Evolutionary conservation across 2,113 vertebrate genomes (phyloP).

Genomic region (Halichoerus grypus): DNA sequence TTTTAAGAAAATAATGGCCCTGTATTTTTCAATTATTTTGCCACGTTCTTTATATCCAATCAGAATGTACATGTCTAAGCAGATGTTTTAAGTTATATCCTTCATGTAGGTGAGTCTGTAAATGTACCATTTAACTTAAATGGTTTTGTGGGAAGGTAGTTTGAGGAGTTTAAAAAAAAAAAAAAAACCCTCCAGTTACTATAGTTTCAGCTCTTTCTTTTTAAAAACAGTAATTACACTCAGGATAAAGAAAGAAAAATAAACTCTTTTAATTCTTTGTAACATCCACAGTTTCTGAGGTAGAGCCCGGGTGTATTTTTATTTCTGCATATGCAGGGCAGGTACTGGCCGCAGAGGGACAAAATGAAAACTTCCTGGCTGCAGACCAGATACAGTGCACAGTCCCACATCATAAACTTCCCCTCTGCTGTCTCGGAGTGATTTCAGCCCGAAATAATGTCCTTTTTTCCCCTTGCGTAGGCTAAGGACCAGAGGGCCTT

Average conservation of each 20-base stretch:
- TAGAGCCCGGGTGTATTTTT: constrained; percentile 65
- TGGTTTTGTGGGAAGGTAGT: constrained; percentile 85
- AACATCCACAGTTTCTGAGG: constrained; percentile 55
- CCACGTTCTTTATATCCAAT: constrained; percentile 57
- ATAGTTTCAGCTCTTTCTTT: constrained; percentile 80
- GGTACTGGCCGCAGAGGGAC: constrained; percentile 58
- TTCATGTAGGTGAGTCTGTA: constrained; percentile 83
- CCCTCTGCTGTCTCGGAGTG: constrained; percentile 59
- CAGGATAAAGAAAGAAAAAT: constrained; percentile 74
- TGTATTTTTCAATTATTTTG: constrained; percentile 63
- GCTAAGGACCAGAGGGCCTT: constrained; percentile 70
- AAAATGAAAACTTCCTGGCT: constrained; percentile 75
- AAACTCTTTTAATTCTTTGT: constrained; percentile 70
- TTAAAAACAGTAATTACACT: constrained; percentile 75
- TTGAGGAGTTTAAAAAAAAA: constrained; percentile 68
- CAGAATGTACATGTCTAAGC: constrained; percentile 71
- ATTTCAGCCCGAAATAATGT: constrained; percentile 67
- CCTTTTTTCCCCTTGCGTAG: constrained; percentile 64
- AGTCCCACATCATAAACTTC: constrained; percentile 68
- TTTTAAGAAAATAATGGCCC: constrained; percentile 66
- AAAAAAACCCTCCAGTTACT: constrained; percentile 62
- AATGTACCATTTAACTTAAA: constrained; percentile 84
- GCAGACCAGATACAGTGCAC: constrained; percentile 59
- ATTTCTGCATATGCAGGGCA: constrained; percentile 73
- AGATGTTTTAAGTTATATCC: constrained; percentile 86